These are phyloP conservation scores for Lymantria dispar DNA, from an alignment of 2,888 invertebrate species.

Conservation along the genomic window DNA sequence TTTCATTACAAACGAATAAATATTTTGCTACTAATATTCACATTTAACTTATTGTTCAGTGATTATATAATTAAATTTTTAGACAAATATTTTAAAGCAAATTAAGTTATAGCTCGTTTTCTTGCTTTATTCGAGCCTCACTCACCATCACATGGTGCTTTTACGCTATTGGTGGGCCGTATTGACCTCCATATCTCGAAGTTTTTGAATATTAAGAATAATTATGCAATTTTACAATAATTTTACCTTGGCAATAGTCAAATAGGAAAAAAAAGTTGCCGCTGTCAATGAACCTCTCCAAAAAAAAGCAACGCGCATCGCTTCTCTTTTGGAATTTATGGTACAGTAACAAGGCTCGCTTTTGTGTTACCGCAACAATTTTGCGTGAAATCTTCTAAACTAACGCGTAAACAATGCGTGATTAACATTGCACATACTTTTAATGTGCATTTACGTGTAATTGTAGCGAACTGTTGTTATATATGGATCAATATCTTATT, in stretches of 20 bases:
- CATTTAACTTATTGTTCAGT: too few relatives aligned
- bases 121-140: too few relatives aligned
- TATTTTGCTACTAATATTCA: too few relatives aligned
- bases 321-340: conserved; percentile 83
- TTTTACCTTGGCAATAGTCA: conserved; percentile 48
- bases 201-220: too few relatives aligned
- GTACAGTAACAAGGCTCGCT: conserved; percentile 80
- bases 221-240: neutral
- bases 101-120: too few relatives aligned
- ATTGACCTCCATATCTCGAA: too few relatives aligned
- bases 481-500: conserved; percentile 68
- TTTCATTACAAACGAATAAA: too few relatives aligned
- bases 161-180: too few relatives aligned
- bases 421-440: conserved; percentile 48
- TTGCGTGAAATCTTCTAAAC: conserved; percentile 61
- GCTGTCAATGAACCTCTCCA: conserved; percentile 73
- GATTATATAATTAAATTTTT: too few relatives aligned
- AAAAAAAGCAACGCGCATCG: conserved; percentile 78
- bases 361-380: conserved; percentile 67
- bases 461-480: conserved; percentile 36
- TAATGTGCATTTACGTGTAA: conserved; percentile 42
- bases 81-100: too few relatives aligned
- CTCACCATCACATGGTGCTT: too few relatives aligned
- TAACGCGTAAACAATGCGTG: conserved; percentile 71
- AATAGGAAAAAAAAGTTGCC: conserved; percentile 53